Conservation (phyloP, 1,140 invertebrate species). For the Melitaea cinxia region DNA sequence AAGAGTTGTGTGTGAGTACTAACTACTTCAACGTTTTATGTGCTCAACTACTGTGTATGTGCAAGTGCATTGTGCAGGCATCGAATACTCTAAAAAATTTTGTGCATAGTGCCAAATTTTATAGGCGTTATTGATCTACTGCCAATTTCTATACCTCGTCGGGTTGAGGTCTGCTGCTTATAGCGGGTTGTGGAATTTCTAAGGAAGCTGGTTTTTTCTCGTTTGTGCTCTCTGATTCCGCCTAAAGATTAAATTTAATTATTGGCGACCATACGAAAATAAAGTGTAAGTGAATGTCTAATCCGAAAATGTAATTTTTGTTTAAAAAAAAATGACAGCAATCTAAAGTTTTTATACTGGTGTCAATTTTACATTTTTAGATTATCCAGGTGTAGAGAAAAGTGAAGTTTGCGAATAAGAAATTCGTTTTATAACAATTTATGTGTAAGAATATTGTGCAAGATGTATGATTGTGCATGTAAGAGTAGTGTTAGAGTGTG, state of each 20-base stretch:
- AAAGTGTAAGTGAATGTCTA: slow-evolving; percentile 25
- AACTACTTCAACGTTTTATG: slow-evolving; percentile 23
- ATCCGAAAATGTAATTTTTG: slow-evolving; percentile 4
- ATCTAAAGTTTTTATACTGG: too few species aligned
- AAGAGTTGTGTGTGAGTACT: slow-evolving; percentile 5
- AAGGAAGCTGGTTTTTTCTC: slow-evolving; percentile 59
- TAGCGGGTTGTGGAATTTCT: slow-evolving; percentile 64
- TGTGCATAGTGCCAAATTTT: slow-evolving; percentile 56
- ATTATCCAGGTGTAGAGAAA: background rate
- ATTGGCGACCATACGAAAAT: slow-evolving; percentile 63
- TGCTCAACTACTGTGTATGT: slow-evolving; percentile 36
- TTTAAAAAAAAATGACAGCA: background rate
- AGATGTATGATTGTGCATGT: slow-evolving; percentile 21
- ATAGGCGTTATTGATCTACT: slow-evolving; percentile 45
- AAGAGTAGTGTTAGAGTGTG: slow-evolving; percentile 33
- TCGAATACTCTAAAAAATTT: slow-evolving; percentile 34
- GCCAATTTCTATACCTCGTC: slow-evolving; percentile 67
- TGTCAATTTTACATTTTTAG: background rate
- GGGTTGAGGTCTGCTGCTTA: slow-evolving; percentile 58
- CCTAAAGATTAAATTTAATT: slow-evolving; percentile 72
- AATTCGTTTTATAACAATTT: background rate
- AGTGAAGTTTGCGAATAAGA: background rate
- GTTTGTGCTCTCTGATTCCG: slow-evolving; percentile 61
- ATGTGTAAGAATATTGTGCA: slow-evolving; percentile 19
- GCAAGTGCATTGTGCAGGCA: slow-evolving; percentile 43